Conservation (phyloP, 2,888 invertebrate species). For the Lasiommata megera region DNA sequence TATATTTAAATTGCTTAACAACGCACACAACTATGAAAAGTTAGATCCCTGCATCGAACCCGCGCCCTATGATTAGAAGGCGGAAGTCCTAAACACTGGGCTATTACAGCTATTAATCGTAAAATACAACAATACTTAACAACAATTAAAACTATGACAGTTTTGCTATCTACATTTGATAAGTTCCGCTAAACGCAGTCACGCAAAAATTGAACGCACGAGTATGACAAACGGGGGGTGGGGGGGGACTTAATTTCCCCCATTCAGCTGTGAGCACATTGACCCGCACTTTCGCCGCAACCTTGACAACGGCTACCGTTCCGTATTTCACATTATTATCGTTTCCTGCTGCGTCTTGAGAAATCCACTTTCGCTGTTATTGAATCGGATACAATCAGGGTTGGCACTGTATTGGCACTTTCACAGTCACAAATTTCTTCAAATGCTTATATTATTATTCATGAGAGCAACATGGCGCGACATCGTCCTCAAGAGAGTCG, state of each 20-base stretch:
- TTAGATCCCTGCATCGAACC: too few relatives aligned
- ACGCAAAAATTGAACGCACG: slow-evolving; percentile 35
- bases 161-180: background rate
- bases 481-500: too few relatives aligned
- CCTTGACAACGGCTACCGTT: slow-evolving; percentile 62
- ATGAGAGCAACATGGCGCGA: too few relatives aligned
- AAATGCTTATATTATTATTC: too few relatives aligned
- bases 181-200: slow-evolving; percentile 38
- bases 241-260: slow-evolving; percentile 31
- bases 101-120: too few relatives aligned
- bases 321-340: slow-evolving; percentile 48
- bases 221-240: slow-evolving; percentile 15
- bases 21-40: too few relatives aligned
- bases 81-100: too few relatives aligned
- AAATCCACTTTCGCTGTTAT: slow-evolving; percentile 72
- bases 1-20: too few relatives aligned
- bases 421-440: background rate
- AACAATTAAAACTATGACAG: background rate
- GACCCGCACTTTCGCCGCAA: slow-evolving; percentile 75
- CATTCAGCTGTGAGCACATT: slow-evolving; percentile 40
- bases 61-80: too few relatives aligned
- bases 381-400: slow-evolving; percentile 17
- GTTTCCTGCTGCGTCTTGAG: slow-evolving; percentile 65
- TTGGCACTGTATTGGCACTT: background rate
- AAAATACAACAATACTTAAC: background rate